phyloP scores from a whole-genome alignment of 2,797 vertebrate species.

The Paramormyrops hopkinsi region DNA sequence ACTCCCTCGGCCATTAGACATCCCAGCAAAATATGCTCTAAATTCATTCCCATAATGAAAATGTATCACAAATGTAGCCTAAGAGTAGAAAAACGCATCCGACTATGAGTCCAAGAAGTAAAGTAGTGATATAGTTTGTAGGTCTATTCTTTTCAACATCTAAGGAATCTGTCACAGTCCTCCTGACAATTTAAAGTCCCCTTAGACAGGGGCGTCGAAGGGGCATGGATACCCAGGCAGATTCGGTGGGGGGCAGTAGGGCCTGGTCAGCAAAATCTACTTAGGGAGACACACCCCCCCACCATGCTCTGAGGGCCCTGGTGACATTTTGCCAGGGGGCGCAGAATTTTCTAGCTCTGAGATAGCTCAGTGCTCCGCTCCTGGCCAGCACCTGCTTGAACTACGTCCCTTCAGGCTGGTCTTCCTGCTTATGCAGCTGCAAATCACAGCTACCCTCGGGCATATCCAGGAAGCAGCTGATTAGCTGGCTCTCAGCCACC shows the following conservation, averaged over 20 bases:
- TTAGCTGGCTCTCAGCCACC: neutral
- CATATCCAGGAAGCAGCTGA: neutral
- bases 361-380: neutral
- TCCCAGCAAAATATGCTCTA: neutral
- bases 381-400: neutral
- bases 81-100: neutral
- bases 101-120: neutral
- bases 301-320: neutral
- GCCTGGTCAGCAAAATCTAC: neutral
- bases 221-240: neutral
- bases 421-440: neutral
- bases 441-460: neutral
- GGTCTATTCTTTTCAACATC: neutral
- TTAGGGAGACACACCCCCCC: neutral
- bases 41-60: neutral
- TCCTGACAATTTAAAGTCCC: neutral
- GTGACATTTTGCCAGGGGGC: neutral
- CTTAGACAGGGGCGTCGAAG: neutral
- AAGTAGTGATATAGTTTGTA: neutral
- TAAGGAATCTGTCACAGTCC: neutral
- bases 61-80: neutral
- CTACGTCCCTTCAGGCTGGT: neutral
- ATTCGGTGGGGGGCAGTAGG: neutral
- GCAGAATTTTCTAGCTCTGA: neutral
- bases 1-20: neutral